Evolutionary conservation across 2,113 vertebrate genomes (phyloP).

Genomic region (Zosterops lateralis): DNA sequence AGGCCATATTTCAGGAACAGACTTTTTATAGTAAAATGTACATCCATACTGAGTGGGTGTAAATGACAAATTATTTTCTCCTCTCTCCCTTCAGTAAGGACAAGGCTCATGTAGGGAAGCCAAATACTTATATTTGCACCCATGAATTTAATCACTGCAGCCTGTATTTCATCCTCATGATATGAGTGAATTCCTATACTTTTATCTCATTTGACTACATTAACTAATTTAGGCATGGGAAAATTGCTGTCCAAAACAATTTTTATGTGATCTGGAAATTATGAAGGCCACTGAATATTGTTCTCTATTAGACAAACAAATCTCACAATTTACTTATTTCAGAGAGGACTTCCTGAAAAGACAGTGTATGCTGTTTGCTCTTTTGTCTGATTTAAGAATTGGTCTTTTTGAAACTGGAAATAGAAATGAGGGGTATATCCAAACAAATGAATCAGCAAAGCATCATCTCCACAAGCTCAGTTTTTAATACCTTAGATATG

Average conservation of each 20-base stretch:
- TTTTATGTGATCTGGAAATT: background rate
- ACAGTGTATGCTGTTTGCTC: background rate
- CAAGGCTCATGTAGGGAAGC: background rate
- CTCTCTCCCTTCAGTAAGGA: background rate
- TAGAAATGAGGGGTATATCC: background rate
- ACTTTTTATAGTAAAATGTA: background rate
- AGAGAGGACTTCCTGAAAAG: background rate
- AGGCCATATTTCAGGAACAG: background rate
- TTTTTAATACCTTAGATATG: background rate
- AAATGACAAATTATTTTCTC: background rate
- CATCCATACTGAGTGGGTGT: background rate
- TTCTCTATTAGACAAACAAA: background rate
- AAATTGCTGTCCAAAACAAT: background rate
- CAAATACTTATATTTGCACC: background rate
- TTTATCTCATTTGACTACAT: background rate
- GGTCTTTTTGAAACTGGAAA: background rate
- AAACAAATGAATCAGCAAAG: background rate
- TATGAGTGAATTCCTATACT: background rate
- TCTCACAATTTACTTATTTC: background rate
- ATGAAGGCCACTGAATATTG: background rate
- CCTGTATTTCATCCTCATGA: background rate
- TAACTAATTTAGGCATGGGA: background rate
- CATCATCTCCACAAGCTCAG: background rate
- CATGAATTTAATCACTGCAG: background rate
- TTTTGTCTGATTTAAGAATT: background rate